Evolutionary conservation across 1,140 invertebrate genomes (phyloP), one percentile per base, ranked within the genome.

Genomic region (Marisa cornuarietis): DNA sequence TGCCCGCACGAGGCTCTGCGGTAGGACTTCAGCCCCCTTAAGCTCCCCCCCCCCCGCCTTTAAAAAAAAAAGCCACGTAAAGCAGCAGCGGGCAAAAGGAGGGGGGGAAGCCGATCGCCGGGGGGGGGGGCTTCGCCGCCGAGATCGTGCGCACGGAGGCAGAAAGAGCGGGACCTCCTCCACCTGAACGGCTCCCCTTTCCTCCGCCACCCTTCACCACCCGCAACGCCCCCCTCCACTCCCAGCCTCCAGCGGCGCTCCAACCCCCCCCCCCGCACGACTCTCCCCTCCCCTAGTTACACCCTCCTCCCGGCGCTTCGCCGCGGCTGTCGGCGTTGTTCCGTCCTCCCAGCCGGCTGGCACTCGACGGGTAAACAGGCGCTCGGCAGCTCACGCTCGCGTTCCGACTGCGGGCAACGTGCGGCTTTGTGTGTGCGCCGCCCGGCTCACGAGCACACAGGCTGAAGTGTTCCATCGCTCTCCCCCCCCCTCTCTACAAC

Each of bases 341-440:
- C 71, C 71, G 18, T 73, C 54, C 71, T 58, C 71, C 71, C 52
- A 49, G 71, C 51, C 71, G 71, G 20, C 71, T 54, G 71, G 13
- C 71, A 73, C 71, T 73, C 71, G 71, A 14, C 71, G 71, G 52
- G 71, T 73, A 73, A 73, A 73, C 71, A 73, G 71, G 42, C 75
- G 75, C 75, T 54, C 75, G 75, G 24, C 26, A n/a, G n/a, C 71
- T 51, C 71, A 16, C 24, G 71, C 71, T 49, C 71, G 71, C 71
- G 71, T 13, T 14, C 71, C 31, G 42, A n/a, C 51, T n/a, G 71
- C 52, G 42, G 22, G 7, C 58, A 58, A 54, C 13, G 72, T 74
- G 72, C 51, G 58, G 14, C 51, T 54, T 24, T 26, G 76, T 62
- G 68, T 69, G 68, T 54, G 68, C 26, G 63, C 31, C 68, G 76